Base-by-base conservation (phyloP, 1,140 invertebrate species). In the Tetranychus urticae region DNA sequence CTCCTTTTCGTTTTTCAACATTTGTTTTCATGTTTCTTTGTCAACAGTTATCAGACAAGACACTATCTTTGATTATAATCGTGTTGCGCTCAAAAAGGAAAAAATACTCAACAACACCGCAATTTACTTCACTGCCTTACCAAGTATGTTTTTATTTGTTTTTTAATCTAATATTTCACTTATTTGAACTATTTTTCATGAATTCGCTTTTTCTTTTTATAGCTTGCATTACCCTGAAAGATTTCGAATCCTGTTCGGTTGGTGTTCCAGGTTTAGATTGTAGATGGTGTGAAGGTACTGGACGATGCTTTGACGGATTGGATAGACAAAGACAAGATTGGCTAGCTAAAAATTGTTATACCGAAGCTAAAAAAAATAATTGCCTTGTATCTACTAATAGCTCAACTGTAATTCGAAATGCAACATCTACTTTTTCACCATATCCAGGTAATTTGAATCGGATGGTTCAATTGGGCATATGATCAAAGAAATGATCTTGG, bases 61-160 rank as follows among this genome's bases (percentile, higher is more conserved):
- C 73, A 92, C 86, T 14, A 96, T 97, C 65, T 96, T 93, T 75
- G 91, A 97, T 73, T 97, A 97, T 69, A 89, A 97, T 71, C 78
- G 86, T 56, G 82, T 96, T 1, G 79, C 83, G 62, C 83, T 93
- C 71, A 78, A 79, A 56, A 78, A 81, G 50, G 75, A 82, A 35
- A 78, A 82, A 39, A 85, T 97, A 48, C 77, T 73, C 23, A 89
- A 86, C 70, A 80, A 81, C 70, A 89, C 90, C 2, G 81, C 88
- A 0, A 64, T 65, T 14, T 63, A 60, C 45, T 64, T 70, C 12
- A 65, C 48, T 37, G 63, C 65, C n/a, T 61, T 66, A 45, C 65
- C 65, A 50, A 66, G 63, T 64, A 64, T 42, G 39, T 42, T 42
- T 42, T 42, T 10, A 42, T 42, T 14, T 23, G 23, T 23, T 23